Evolutionary conservation across 2,113 vertebrate species (phyloP).

Genomic region (Ivindomyrus marchei): DNA sequence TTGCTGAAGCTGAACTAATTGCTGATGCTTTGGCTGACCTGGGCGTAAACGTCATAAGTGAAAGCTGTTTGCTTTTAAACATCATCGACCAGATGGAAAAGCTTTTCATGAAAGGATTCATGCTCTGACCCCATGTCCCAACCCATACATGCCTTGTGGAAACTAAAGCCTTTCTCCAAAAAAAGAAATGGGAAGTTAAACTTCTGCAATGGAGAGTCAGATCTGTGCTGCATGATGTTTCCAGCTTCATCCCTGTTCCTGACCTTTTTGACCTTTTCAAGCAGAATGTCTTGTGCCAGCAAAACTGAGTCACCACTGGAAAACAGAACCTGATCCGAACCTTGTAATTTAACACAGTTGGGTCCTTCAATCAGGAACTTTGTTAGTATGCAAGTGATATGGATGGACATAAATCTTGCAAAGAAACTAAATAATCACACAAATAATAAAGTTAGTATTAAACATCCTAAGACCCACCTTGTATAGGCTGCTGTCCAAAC

Average conservation of each 20-base stretch:
- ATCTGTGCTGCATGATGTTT: neutral
- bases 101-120: neutral
- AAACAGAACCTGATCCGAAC: neutral
- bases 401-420: neutral
- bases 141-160: neutral
- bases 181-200: neutral
- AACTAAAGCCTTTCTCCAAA: neutral
- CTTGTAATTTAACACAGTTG: neutral
- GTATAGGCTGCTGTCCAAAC: neutral
- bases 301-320: neutral
- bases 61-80: neutral
- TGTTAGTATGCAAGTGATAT: neutral
- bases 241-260: neutral
- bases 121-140: neutral
- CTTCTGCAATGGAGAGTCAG: neutral
- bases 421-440: neutral
- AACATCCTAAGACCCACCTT: neutral
- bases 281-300: neutral
- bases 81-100: neutral
- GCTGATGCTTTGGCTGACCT: neutral
- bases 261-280: neutral
- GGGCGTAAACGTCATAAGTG: neutral
- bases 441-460: neutral
- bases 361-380: neutral
- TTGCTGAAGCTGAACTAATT: neutral